Evolutionary conservation across 2,888 invertebrate genomes (phyloP).

Genomic region (Meiosimyza decipiens): DNA sequence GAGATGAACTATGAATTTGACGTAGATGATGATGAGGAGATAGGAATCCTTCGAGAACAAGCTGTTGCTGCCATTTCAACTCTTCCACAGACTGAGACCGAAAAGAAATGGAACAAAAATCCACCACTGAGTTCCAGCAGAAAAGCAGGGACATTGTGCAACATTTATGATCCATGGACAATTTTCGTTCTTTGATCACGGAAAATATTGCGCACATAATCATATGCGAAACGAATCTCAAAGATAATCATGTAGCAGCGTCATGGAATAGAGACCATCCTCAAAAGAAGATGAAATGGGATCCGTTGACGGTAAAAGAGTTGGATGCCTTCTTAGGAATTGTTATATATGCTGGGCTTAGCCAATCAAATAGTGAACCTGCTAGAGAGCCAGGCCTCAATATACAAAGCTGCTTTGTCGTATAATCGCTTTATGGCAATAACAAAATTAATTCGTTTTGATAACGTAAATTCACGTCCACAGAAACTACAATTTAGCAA

Average conservation of each 20-base stretch:
- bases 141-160: background rate
- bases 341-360: background rate
- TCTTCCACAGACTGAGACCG: too few species aligned
- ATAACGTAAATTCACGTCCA: too few species aligned
- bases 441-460: background rate
- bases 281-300: background rate
- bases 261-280: background rate
- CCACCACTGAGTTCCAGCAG: background rate
- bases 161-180: conserved; percentile 1
- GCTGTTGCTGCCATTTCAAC: too few species aligned
- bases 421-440: background rate
- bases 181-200: conserved; percentile 3
- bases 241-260: background rate
- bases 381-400: background rate
- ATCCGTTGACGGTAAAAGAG: background rate
- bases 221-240: background rate
- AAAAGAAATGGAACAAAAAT: too few species aligned
- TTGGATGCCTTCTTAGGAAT: background rate
- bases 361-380: background rate
- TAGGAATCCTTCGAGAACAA: too few species aligned
- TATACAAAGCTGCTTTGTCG: conserved; percentile 2
- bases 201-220: background rate
- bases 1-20: too few species aligned
- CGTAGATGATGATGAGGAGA: too few species aligned
- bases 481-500: too few species aligned